Conservation (phyloP, 2,797 vertebrate species). For the Odontamblyopus lacepedii region DNA sequence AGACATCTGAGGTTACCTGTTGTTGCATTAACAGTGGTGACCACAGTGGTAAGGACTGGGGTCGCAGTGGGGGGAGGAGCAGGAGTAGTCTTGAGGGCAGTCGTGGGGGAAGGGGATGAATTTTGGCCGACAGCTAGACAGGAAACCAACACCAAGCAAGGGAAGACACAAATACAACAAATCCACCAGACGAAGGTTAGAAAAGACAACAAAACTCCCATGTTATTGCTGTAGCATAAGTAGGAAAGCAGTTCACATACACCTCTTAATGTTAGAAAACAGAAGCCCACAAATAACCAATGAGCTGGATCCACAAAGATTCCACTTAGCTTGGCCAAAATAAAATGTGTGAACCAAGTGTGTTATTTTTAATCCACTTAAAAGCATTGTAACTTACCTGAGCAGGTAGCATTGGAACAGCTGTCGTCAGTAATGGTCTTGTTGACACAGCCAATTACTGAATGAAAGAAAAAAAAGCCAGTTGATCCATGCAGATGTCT, state of each 20-base stretch:
- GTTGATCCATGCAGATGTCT: neutral
- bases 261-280: slow-evolving; percentile 22
- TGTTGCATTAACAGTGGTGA: slow-evolving; percentile 29
- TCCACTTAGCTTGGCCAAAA: slow-evolving; percentile 7
- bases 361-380: neutral
- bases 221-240: slow-evolving; percentile 2
- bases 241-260: neutral
- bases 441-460: slow-evolving; percentile 45
- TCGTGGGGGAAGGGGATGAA: accelerated
- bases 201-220: slow-evolving; percentile 13
- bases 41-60: slow-evolving; percentile 4
- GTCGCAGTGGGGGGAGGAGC: accelerated
- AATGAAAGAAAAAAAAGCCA: slow-evolving; percentile 32
- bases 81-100: accelerated
- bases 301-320: slow-evolving; percentile 33
- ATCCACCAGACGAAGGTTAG: slow-evolving; percentile 38
- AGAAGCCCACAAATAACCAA: slow-evolving; percentile 13
- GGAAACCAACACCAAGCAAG: slow-evolving; percentile 55
- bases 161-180: slow-evolving; percentile 26
- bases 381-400: slow-evolving; percentile 44
- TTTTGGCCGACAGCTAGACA: slow-evolving; percentile 23
- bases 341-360: slow-evolving; percentile 1
- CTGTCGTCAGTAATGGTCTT: accelerated
- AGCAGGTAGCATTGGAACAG: slow-evolving; percentile 48
- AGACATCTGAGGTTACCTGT: slow-evolving; percentile 63